phyloP scores from a whole-genome alignment of 2,888 invertebrate species.

The Microplitis manilae region DNA sequence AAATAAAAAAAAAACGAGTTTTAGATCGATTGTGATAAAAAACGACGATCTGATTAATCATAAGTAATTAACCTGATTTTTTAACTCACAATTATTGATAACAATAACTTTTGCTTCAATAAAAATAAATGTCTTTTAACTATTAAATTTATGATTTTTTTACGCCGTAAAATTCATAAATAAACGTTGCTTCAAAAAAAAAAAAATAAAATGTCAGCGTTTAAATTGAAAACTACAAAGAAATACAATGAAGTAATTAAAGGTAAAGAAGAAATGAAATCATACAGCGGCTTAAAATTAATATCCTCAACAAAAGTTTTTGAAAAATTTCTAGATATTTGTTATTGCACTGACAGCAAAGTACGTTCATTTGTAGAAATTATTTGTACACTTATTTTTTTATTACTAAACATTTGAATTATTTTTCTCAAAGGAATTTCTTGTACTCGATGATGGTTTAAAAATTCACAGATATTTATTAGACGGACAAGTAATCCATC shows the following conservation, averaged over 20 bases:
- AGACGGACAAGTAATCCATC: conserved; percentile 54
- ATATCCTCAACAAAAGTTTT: conserved; percentile 46
- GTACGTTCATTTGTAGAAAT: conserved; percentile 38
- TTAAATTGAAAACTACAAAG: neutral
- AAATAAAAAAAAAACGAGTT: too few species aligned
- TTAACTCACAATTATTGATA: too few species aligned
- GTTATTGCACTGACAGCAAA: conserved; percentile 52
- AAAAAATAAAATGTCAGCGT: neutral
- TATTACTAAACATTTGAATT: neutral
- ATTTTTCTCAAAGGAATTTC: conserved; percentile 51
- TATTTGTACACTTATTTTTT: neutral
- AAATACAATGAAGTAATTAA: neutral
- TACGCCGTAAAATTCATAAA: too few species aligned
- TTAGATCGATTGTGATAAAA: too few species aligned
- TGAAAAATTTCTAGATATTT: conserved; percentile 49
- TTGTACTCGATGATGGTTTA: conserved; percentile 47
- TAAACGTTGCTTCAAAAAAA: too few species aligned
- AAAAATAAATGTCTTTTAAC: too few species aligned
- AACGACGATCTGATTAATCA: too few species aligned
- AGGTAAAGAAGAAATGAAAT: conserved; percentile 46
- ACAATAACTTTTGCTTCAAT: too few species aligned
- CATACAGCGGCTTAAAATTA: conserved; percentile 55
- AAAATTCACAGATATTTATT: conserved; percentile 54
- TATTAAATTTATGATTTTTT: too few species aligned
- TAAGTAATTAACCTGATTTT: too few species aligned